A percentile compares a stretch with the other conserved stretches of the same genome.
Conservation (phyloP, 2,113 vertebrate genomes). For the Pelusios castaneus region DNA sequence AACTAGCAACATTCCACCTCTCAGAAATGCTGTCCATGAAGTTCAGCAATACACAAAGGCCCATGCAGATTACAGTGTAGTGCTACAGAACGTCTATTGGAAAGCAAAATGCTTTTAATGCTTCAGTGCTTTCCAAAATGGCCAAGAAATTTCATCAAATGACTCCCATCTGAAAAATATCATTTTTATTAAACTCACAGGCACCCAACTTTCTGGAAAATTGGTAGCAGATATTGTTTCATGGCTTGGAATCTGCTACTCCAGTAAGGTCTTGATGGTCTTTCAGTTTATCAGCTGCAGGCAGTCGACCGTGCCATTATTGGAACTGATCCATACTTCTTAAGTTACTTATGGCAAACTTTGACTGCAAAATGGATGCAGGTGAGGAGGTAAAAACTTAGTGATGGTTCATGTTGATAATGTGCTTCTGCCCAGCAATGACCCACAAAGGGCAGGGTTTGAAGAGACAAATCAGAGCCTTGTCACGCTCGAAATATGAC, state of each 20-base stretch:
- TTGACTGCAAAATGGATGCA: not conserved
- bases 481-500: not conserved
- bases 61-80: not conserved
- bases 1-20: not conserved
- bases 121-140: constrained; percentile 28
- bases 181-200: constrained; percentile 13
- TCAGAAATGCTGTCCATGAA: not conserved
- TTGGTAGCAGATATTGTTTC: constrained; percentile 6
- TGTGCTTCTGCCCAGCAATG: constrained; percentile 20
- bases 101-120: constrained; percentile 34
- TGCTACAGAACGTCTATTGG: constrained; percentile 10
- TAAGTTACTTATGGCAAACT: not conserved
- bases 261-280: not conserved
- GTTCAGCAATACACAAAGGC: not conserved
- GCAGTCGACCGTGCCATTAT: not conserved
- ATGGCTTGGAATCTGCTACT: not conserved
- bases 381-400: not conserved
- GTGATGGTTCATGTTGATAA: not conserved
- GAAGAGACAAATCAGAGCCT: constrained; percentile 13
- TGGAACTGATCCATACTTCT: not conserved
- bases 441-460: not conserved
- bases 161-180: constrained; percentile 20
- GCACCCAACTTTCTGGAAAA: constrained; percentile 33
- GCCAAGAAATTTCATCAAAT: constrained; percentile 34
- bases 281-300: not conserved